Evolutionary conservation across 2,113 vertebrate genomes (phyloP).

Genomic region (Mandrillus leucophaeus): DNA sequence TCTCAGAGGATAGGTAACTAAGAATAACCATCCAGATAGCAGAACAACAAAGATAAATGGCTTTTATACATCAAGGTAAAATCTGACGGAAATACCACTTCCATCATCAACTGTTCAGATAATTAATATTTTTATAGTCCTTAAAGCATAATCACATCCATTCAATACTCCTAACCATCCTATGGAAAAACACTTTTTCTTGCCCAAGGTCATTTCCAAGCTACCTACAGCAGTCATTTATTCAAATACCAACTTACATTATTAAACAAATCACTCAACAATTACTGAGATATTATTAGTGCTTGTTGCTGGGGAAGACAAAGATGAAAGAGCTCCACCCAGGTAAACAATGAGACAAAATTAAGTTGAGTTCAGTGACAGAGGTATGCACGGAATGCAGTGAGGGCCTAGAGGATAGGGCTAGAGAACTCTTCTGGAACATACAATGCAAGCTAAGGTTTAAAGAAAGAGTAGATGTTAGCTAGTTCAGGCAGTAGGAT

Average conservation of each 20-base stretch:
- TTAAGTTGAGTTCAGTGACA: not conserved
- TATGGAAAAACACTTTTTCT: conserved; percentile 48
- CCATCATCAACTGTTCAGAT: conserved; percentile 47
- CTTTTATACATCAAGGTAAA: conserved; percentile 34
- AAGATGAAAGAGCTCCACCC: not conserved
- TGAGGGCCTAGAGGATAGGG: not conserved
- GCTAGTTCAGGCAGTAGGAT: not conserved
- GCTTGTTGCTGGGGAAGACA: not conserved
- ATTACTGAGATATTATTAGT: not conserved
- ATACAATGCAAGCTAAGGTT: not conserved
- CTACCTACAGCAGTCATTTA: not conserved
- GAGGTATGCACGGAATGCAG: not conserved
- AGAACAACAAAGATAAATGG: conserved; percentile 35
- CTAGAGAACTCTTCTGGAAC: not conserved
- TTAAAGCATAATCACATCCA: conserved; percentile 51
- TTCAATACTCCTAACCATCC: conserved; percentile 39
- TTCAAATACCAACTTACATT: conserved; percentile 50
- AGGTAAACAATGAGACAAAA: not conserved
- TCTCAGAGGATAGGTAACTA: conserved; percentile 5
- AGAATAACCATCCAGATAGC: not conserved
- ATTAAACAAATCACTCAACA: conserved; percentile 26
- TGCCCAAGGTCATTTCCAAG: conserved; percentile 30
- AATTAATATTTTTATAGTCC: conserved; percentile 48
- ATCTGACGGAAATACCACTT: not conserved
- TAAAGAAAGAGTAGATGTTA: not conserved